Conservation (phyloP, 2,113 vertebrate species). For the Tetrax tetrax region DNA sequence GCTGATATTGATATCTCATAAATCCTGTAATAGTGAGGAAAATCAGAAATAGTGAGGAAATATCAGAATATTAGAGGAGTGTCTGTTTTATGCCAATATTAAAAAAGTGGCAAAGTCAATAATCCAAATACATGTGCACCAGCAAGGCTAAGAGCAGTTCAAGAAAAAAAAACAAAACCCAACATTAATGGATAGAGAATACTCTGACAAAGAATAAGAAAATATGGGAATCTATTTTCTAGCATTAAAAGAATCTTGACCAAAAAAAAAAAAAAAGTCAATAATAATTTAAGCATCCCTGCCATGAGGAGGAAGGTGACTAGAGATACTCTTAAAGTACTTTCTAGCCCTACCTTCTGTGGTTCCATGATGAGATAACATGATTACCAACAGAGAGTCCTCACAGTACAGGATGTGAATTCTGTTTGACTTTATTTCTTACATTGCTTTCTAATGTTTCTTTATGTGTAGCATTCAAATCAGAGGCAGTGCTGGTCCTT, state of each 20-base stretch:
- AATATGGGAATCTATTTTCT: not conserved
- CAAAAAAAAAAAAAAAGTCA: not conserved
- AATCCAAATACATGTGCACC: not conserved
- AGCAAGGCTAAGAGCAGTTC: not conserved
- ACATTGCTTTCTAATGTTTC: not conserved
- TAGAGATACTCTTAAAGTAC: not conserved
- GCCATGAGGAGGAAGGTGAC: not conserved
- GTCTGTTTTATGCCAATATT: not conserved
- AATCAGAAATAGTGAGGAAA: not conserved
- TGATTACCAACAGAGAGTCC: not conserved
- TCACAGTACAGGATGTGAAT: not conserved
- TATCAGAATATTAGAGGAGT: not conserved
- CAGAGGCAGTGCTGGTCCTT: not conserved
- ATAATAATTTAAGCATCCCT: not conserved
- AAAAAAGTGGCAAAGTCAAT: not conserved
- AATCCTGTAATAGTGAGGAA: not conserved
- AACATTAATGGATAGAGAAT: not conserved
- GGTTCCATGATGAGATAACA: not conserved
- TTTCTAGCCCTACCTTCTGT: not conserved
- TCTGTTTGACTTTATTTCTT: not conserved
- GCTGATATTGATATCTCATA: not conserved
- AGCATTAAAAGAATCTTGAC: not conserved
- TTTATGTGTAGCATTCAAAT: not conserved
- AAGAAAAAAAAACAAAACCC: not conserved
- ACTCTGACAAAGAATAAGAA: not conserved